Percentiles rank a stretch among this genome's conserved stretches.
These are phyloP conservation scores for Probosciger aterrimus DNA, from an alignment of 2,113 vertebrate genomes.

Conservation along the genomic window DNA sequence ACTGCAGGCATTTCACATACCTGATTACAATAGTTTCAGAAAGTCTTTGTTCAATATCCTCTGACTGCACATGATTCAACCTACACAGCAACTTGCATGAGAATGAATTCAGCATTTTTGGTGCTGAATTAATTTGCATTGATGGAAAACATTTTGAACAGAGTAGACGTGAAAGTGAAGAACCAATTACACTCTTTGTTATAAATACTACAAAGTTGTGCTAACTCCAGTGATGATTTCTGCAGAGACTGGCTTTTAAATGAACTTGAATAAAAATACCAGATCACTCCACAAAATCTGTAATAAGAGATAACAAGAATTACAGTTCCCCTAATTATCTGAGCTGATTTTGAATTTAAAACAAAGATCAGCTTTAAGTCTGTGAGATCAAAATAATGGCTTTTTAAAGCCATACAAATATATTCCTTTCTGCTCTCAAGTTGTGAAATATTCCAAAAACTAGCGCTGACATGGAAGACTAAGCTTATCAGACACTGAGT, in stretches of 20 bases:
- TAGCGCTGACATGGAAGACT: neutral
- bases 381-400: neutral
- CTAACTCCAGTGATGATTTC: neutral
- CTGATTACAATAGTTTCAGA: neutral
- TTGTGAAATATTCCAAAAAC: neutral
- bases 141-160: neutral
- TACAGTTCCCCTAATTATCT: neutral
- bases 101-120: neutral
- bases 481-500: neutral
- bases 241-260: neutral
- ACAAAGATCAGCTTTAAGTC: neutral
- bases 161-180: neutral
- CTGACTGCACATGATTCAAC: neutral
- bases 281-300: neutral
- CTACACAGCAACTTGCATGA: neutral
- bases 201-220: neutral
- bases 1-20: neutral
- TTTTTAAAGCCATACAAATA: neutral
- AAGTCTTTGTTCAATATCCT: neutral
- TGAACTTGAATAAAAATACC: neutral
- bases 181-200: neutral
- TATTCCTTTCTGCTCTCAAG: neutral
- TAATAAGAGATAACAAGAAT: neutral
- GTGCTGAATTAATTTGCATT: neutral
- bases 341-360: neutral